phyloP scores from a whole-genome alignment of 2,797 vertebrate species.

The Silurus aristotelis region DNA sequence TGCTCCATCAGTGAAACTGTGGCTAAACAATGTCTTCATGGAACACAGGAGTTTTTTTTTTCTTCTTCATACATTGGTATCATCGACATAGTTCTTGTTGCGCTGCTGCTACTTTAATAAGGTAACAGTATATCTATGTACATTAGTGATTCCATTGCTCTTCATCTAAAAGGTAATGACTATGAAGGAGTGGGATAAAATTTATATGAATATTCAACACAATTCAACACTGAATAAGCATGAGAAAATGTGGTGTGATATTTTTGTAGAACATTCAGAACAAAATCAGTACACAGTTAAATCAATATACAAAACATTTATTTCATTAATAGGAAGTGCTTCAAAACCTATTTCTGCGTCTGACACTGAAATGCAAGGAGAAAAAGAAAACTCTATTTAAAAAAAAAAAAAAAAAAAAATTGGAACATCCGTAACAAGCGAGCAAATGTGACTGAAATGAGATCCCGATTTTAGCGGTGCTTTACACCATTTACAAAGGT shows the following conservation, averaged over 20 bases:
- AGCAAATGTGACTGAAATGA: not conserved
- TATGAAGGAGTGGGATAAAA: not conserved
- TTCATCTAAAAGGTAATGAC: not conserved
- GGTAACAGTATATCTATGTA: not conserved
- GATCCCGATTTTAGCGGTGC: not conserved
- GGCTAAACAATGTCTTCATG: not conserved
- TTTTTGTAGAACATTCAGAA: not conserved
- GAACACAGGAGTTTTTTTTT: not conserved
- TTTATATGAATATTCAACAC: not conserved
- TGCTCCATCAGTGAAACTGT: not conserved
- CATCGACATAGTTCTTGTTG: not conserved
- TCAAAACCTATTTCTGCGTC: slow-evolving; percentile 65
- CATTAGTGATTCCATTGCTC: too few species aligned
- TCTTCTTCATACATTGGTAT: too few species aligned
- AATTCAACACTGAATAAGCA: not conserved
- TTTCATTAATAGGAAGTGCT: slow-evolving; percentile 72
- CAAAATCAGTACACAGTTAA: slow-evolving; percentile 54
- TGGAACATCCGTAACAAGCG: slow-evolving; percentile 11
- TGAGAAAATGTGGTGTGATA: not conserved
- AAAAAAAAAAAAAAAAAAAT: not conserved
- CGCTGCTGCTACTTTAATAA: not conserved
- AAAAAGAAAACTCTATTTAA: not conserved
- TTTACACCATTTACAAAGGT: not conserved
- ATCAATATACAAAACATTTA: slow-evolving; percentile 76
- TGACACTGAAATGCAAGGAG: slow-evolving; percentile 33